A percentile compares a stretch with the other conserved stretches of the same genome.
phyloP scores from a whole-genome alignment of 1,140 invertebrate species.

The Drosophila arawakana region DNA sequence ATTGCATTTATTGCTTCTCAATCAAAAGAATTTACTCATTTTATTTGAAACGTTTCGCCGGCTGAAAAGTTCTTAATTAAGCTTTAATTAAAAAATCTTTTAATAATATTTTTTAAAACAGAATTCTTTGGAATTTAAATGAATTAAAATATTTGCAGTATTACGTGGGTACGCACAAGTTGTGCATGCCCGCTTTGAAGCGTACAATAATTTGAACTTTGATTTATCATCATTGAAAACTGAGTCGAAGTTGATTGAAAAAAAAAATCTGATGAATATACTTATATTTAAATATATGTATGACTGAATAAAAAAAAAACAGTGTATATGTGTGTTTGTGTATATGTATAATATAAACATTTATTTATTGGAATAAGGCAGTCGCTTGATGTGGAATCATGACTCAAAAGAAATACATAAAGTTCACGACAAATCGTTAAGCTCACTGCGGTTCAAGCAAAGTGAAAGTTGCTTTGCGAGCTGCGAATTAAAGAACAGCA shows the following conservation, averaged over 20 bases:
- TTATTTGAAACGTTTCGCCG: background rate
- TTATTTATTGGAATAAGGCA: constrained; percentile 1
- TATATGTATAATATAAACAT: background rate
- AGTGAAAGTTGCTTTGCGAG: constrained; percentile 37
- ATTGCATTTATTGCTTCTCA: constrained; percentile 13
- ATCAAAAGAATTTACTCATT: background rate
- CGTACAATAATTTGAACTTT: background rate
- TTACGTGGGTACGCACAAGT: background rate
- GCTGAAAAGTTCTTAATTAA: too few relatives aligned
- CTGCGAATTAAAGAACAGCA: background rate
- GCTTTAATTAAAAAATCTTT: too few relatives aligned
- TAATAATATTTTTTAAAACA: too few relatives aligned
- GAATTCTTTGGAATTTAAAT: too few relatives aligned
- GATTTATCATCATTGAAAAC: constrained; percentile 8
- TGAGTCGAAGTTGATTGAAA: constrained; percentile 1
- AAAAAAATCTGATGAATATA: background rate
- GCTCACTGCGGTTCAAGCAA: constrained; percentile 17
- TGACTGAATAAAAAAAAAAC: background rate
- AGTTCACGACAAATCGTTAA: constrained; percentile 16
- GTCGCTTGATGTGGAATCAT: background rate
- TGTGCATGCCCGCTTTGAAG: background rate
- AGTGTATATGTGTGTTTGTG: background rate
- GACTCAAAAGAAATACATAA: constrained; percentile 27
- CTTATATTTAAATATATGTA: background rate
- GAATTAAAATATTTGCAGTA: background rate